Base-by-base conservation (phyloP, 2,113 vertebrate genomes). In the Melanocharis versteri region DNA sequence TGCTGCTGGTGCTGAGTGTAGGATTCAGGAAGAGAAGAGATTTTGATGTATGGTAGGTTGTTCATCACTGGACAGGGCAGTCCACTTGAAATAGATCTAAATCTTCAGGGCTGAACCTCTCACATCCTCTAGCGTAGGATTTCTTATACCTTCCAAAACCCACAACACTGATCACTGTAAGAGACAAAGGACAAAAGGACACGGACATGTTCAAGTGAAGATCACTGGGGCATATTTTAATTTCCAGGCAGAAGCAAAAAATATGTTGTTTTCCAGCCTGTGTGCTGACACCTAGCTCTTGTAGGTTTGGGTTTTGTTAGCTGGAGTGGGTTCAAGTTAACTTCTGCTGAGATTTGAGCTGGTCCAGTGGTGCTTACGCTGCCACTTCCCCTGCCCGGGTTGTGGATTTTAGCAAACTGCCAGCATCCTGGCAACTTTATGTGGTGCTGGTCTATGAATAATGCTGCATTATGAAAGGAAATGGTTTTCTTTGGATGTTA, bases 191-290 rank as follows among this genome's bases (percentile, higher is more conserved):
- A 92, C 56, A 86, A 83, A 88, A 81, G 88, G 80, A 92, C 79
- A 80, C 33, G n/a, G 91, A 65, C 5, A 1, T 39, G 45, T 87
- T 93, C 5, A 7, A 95, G 64, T 31, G 54, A 65, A 86, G 56
- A 93, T 58, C 47, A 27, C 76, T 50, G 33, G 27, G 42, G 23
- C 53, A 33, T 81, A 60, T 70, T 83, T 83, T 87, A n/a, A 35
- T 95, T 94, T 94, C 75, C 83, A 66, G n/a, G 33, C 93, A 85
- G 68, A 93, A 83, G 58, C 47, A 70, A 75, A 92, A 75, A 42
- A 42, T 8, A 10, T 0, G 2, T 58, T 58, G 61, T 89, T 96
- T 89, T 78, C 51, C 51, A 82, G 76, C 48, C 72, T 30, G 21
- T 33, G 13, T 79, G 80, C 64, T 89, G 85, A 87, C 60, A n/a